Base-by-base conservation (phyloP, 1,140 invertebrate genomes). In the Probaryconus sp. region DNA sequence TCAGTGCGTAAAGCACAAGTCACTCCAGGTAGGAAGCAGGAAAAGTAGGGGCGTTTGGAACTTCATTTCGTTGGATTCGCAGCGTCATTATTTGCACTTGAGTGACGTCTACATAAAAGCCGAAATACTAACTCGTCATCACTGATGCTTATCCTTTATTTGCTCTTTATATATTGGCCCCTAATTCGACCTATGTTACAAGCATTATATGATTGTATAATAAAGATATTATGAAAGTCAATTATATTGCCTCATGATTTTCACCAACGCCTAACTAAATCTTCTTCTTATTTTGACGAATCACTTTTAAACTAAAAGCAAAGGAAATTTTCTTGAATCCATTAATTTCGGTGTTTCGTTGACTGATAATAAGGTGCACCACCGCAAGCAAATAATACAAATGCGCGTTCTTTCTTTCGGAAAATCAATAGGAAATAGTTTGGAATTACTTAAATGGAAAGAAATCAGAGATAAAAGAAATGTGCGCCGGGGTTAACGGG, bases 51-150 rank as follows among this genome's bases (percentile, higher is more conserved):
- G 63, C 63, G 53, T 55, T 26, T 20, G 50, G 51, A 17, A 38
- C 64, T 53, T 30, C 68, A 38, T 67, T 56, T 40, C 64, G 43
- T 45, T 35, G 56, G 60, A 77, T 72, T 56, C 65, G 77, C 71
- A 70, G 53, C 68, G 75, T 81, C 78, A 81, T 83, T 81, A 81
- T 81, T 80, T 81, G 78, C 75, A 79, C 76, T 77, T 69, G 64
- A 75, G 55, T 74, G 74, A 81, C 67, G 75, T 79, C 80, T 80
- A 76, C 65, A 81, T 81, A 77, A 80, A 80, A 64, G 53, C 50
- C 48, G 9, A 40, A 60, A 72, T 69, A 48, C 70, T 10, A 51
- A 24, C 42, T 43, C 60, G 51, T 71, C 58, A 71, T 64, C 63
- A 18, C 37, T 31, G 13, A 51, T 61, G 6, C 17, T 51, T 48